A percentile compares a stretch with the other conserved stretches of the same genome.
These are phyloP conservation scores for Trissonchulus latispiculum DNA, from an alignment of 2,888 invertebrate genomes.

Conservation along the genomic window DNA sequence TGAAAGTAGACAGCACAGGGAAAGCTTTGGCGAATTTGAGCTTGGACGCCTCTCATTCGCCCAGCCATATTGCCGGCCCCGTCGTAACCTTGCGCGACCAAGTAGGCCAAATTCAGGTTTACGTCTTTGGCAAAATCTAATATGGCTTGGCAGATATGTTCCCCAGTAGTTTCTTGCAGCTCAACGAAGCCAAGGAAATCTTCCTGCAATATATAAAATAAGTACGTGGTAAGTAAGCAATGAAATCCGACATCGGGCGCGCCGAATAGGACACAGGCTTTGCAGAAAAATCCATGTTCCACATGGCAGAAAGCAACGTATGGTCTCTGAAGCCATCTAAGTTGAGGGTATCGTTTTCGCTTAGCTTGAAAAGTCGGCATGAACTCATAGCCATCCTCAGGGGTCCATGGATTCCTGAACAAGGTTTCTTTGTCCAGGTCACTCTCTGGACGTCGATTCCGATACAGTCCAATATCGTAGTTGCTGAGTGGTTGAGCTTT, in stretches of 20 bases:
- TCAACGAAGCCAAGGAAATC: constrained; percentile 11
- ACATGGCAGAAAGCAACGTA: constrained; percentile 12
- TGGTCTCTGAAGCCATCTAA: background rate
- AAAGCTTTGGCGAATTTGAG: background rate
- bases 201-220: too few relatives aligned
- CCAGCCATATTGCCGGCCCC: constrained; percentile 17
- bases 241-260: background rate
- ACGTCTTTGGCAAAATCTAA: background rate
- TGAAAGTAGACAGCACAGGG: constrained; percentile 4
- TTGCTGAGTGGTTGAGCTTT: constrained; percentile 3
- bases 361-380: constrained; percentile 11
- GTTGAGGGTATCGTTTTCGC: background rate
- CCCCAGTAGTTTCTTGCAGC: background rate
- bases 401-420: background rate
- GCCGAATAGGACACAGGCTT: constrained; percentile 9
- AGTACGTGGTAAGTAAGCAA: background rate
- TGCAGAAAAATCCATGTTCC: constrained; percentile 14
- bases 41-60: constrained; percentile 9
- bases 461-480: too few relatives aligned
- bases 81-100: constrained; percentile 15
- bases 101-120: background rate
- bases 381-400: background rate
- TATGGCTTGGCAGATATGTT: background rate
- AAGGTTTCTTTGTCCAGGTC: too few relatives aligned
- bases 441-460: too few relatives aligned